Conservation (phyloP, 1,140 invertebrate genomes). For the Akabosia matsudoensis region DNA sequence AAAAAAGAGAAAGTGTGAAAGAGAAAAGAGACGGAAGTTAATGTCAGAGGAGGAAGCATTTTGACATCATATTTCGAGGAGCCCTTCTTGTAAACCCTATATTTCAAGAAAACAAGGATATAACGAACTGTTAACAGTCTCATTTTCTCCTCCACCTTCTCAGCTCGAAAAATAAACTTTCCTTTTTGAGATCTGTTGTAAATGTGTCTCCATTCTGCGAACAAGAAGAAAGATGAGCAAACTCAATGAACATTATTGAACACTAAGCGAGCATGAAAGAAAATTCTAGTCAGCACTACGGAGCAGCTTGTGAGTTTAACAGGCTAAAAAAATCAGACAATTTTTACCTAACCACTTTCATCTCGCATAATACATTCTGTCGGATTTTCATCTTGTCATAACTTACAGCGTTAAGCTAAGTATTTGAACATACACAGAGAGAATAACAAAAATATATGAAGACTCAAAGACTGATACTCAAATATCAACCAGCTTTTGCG, state of each 20-base stretch:
- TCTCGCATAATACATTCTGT: neutral
- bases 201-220: neutral
- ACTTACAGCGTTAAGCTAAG: neutral
- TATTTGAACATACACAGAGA: neutral
- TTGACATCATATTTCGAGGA: conserved; percentile 19
- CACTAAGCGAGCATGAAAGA: conserved; percentile 6
- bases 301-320: too few relatives aligned
- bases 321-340: neutral
- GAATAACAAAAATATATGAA: too few relatives aligned
- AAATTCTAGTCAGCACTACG: neutral
- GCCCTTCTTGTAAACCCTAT: too few relatives aligned
- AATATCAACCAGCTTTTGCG: neutral
- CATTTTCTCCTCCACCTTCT: neutral
- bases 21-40: conserved; percentile 18
- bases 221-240: neutral
- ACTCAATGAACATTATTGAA: conserved; percentile 13
- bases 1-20: too few relatives aligned
- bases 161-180: neutral
- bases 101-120: too few relatives aligned
- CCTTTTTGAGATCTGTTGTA: too few relatives aligned
- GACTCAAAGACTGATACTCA: neutral
- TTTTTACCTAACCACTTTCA: neutral
- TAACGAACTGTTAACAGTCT: neutral
- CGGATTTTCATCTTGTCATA: conserved; percentile 12
- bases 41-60: conserved; percentile 13